Conservation (phyloP, 2,113 vertebrate species). For the Pyrgilauda ruficollis region DNA sequence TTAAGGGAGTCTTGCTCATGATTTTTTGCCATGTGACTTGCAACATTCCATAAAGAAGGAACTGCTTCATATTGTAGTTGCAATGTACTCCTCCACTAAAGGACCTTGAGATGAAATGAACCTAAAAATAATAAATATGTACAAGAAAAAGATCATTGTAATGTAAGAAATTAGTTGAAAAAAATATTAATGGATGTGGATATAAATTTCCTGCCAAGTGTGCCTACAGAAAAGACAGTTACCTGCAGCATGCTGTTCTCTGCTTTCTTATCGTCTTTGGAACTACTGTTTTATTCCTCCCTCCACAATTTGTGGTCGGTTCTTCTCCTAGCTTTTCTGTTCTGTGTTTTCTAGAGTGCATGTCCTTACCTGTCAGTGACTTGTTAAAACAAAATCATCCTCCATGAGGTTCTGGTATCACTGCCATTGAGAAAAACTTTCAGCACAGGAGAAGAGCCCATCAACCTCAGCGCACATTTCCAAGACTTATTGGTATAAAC, state of each 20-base stretch:
- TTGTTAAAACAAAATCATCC: not conserved
- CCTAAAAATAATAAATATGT: not conserved
- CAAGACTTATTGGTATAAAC: not conserved
- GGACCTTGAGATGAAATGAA: not conserved
- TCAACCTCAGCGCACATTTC: not conserved
- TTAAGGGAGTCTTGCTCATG: not conserved
- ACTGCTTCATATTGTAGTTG: not conserved
- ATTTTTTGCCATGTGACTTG: not conserved
- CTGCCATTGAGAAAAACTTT: not conserved
- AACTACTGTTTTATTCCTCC: not conserved
- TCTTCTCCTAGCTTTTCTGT: not conserved
- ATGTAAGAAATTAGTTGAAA: not conserved
- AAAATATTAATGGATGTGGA: not conserved
- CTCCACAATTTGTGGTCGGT: not conserved
- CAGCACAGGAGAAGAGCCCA: not conserved
- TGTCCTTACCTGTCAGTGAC: not conserved
- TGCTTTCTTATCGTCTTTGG: not conserved
- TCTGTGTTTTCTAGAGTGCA: not conserved
- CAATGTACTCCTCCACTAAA: not conserved
- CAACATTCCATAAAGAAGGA: not conserved
- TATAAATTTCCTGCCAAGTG: not conserved
- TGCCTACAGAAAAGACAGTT: not conserved
- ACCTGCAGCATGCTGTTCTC: not conserved
- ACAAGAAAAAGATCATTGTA: not conserved
- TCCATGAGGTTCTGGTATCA: not conserved